Percentiles rank a stretch among this genome's conserved stretches.
Evolutionary conservation across 1,140 invertebrate genomes (phyloP).

Genomic region (Euschistus heros): DNA sequence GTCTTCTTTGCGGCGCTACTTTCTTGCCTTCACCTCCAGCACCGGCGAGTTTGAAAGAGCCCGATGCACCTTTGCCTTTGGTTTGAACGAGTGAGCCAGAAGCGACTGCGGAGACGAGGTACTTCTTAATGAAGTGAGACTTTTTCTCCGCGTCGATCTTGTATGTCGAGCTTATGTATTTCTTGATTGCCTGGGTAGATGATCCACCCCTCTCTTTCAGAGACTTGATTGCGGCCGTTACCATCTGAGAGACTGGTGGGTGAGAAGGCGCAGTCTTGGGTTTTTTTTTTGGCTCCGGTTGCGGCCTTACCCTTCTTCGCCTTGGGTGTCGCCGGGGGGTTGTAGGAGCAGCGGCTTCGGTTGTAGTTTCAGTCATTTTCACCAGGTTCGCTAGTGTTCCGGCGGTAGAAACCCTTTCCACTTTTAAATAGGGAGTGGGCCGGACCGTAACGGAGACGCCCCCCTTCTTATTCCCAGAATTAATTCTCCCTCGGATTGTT

Average conservation of each 20-base stretch:
- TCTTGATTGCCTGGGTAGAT: conserved; percentile 44
- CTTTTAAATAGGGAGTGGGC: too few relatives aligned
- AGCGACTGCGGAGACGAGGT: conserved; percentile 36
- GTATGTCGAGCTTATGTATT: conserved; percentile 41
- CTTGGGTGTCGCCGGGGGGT: not conserved
- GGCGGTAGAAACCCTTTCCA: too few relatives aligned
- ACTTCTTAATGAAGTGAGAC: conserved; percentile 36
- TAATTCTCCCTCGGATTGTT: too few relatives aligned
- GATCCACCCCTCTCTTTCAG: conserved; percentile 44
- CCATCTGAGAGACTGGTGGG: conserved; percentile 35
- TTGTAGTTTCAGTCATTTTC: conserved; percentile 21
- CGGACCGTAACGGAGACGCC: too few relatives aligned
- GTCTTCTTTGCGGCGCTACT: conserved; percentile 18
- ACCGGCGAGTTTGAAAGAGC: conserved; percentile 37
- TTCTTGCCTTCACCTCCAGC: conserved; percentile 20
- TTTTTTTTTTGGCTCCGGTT: conserved; percentile 17
- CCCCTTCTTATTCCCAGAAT: too few relatives aligned
- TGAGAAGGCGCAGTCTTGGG: conserved; percentile 28
- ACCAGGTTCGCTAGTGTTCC: too few relatives aligned
- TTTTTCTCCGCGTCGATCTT: too few relatives aligned
- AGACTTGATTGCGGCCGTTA: conserved; percentile 40
- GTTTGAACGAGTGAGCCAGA: conserved; percentile 35
- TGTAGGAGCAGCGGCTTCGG: not conserved
- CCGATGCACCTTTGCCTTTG: too few relatives aligned
- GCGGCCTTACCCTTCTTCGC: not conserved